Conservation (phyloP, 2,888 invertebrate genomes). For the Tolmerus cingulatus region DNA sequence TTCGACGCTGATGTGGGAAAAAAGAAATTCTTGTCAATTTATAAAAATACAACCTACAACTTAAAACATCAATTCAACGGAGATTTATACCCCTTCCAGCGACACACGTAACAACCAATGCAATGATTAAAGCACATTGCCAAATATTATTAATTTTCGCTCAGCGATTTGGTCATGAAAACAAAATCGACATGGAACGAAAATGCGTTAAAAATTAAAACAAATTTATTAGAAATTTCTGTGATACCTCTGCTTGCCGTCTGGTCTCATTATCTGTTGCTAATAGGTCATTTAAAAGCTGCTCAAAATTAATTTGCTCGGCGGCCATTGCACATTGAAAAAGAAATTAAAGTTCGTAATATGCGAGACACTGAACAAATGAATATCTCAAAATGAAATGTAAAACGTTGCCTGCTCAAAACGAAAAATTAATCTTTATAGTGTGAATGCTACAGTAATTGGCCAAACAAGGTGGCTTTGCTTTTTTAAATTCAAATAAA, state of each 20-base stretch:
- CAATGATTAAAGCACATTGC: slow-evolving; percentile 41
- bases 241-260: slow-evolving; percentile 89
- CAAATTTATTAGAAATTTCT: slow-evolving; percentile 39
- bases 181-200: slow-evolving; percentile 11
- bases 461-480: too few relatives aligned
- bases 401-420: too few relatives aligned
- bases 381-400: too few relatives aligned
- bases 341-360: too few relatives aligned
- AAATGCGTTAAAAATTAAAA: neutral
- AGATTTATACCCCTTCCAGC: neutral
- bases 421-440: too few relatives aligned
- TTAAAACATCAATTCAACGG: slow-evolving; percentile 5
- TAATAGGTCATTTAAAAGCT: slow-evolving; percentile 83
- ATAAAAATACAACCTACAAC: neutral
- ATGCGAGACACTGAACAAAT: too few relatives aligned
- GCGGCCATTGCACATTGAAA: slow-evolving; percentile 61
- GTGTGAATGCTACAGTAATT: too few relatives aligned
- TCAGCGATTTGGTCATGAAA: slow-evolving; percentile 6
- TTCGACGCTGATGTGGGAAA: too few relatives aligned
- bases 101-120: slow-evolving; percentile 37
- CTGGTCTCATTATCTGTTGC: slow-evolving; percentile 90
- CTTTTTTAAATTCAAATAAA: too few relatives aligned
- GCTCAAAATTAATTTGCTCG: slow-evolving; percentile 87
- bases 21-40: neutral
- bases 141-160: slow-evolving; percentile 39